Conservation (phyloP, 2,797 vertebrate genomes). For the Botia almorhae region DNA sequence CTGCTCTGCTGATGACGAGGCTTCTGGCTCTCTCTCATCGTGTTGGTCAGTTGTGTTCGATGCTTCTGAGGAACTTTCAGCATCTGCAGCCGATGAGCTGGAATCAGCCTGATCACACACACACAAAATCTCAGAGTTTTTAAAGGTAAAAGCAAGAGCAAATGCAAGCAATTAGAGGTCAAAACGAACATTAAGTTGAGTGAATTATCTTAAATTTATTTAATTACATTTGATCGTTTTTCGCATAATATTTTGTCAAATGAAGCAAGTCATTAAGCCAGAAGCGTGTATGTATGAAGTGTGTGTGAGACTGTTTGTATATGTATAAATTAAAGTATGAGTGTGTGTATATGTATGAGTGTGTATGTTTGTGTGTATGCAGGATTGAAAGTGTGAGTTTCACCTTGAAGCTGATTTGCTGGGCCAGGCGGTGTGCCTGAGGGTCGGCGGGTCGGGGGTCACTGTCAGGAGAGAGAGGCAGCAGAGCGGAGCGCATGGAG, state of each 20-base stretch:
- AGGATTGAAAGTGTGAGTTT: not conserved
- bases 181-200: too few relatives aligned
- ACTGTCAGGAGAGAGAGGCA: conserved; percentile 84
- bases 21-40: conserved; percentile 53
- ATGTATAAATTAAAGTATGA: not conserved
- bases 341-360: not conserved
- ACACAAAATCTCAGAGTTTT: too few relatives aligned
- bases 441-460: conserved; percentile 84
- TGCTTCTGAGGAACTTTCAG: conserved; percentile 56
- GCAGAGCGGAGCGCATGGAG: conserved; percentile 86
- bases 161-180: too few relatives aligned
- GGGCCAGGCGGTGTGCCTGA: conserved; percentile 89
- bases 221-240: too few relatives aligned
- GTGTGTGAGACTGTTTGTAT: too few relatives aligned
- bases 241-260: too few relatives aligned
- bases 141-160: too few relatives aligned
- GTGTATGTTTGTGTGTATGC: not conserved
- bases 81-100: conserved; percentile 62
- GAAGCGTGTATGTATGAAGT: too few relatives aligned
- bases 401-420: conserved; percentile 98
- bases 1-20: conserved; percentile 61
- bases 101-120: conserved; percentile 71
- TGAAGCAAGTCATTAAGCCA: too few relatives aligned
- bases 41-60: conserved; percentile 40
- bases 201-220: too few relatives aligned